phyloP scores from a whole-genome alignment of 2,888 invertebrate genomes.

The Psococerastis gibbosa region DNA sequence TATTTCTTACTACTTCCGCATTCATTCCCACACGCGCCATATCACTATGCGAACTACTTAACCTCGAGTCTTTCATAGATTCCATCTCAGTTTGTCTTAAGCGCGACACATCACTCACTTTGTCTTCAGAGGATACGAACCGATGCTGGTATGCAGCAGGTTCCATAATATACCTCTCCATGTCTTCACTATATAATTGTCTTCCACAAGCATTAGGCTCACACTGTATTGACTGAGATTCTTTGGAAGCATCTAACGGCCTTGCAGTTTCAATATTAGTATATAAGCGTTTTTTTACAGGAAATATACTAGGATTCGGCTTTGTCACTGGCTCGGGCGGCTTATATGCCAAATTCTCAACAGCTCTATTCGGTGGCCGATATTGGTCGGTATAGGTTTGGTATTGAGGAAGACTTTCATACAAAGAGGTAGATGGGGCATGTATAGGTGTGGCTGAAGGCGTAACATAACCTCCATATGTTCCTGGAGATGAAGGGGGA shows the following conservation, averaged over 20 bases:
- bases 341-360: neutral
- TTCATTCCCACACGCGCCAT: neutral
- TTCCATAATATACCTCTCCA: constrained; percentile 17
- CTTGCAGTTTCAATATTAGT: constrained; percentile 27
- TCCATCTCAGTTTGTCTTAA: no score
- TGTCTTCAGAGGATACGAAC: constrained; percentile 19
- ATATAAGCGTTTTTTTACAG: constrained; percentile 43
- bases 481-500: constrained; percentile 41
- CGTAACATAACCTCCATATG: neutral
- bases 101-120: no score
- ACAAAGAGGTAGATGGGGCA: neutral
- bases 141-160: constrained; percentile 17
- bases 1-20: no score
- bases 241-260: constrained; percentile 11
- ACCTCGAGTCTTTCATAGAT: neutral
- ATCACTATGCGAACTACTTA: constrained; percentile 20
- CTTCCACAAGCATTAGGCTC: constrained; percentile 18
- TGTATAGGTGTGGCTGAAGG: neutral
- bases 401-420: neutral
- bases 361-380: neutral
- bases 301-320: constrained; percentile 27
- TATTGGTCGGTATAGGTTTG: neutral
- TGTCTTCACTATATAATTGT: constrained; percentile 12
- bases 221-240: constrained; percentile 20
- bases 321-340: neutral